Evolutionary conservation across 1,140 invertebrate species (phyloP), one percentile per base, ranked within the genome.

Genomic region (Ridgeia piscesae): DNA sequence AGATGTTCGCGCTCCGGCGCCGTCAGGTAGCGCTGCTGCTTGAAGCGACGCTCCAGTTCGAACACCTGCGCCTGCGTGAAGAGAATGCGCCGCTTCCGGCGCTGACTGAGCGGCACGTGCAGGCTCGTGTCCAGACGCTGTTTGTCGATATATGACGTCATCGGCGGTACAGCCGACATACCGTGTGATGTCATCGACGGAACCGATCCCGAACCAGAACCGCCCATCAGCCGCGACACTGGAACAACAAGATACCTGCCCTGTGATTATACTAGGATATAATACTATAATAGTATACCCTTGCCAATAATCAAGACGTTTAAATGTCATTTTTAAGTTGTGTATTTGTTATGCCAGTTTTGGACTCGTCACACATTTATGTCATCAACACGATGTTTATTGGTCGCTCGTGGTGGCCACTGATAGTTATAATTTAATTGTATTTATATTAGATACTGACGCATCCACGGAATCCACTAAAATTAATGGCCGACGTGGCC

Each of bases 1-100:
- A 99, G 96, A 95, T 99, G 98, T 95, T 99, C 99, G 33, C 99
- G 96, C 96, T 99, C 99, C 0, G 98, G 98, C 0, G 99, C 99
- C 27, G 98, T 99, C 27, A 99, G 96, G 95, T 99, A 99, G 91
- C 98, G 97, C 95, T 99, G 99, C 95, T 99, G 98, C 34, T 99
- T 97, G 96, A 99, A 99, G 91, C 99, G 97, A 94, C 99, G 96
- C 95, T 99, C 99, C 93, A 99, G 95, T 95, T 99, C 99, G 95
- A 98, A 99, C 0, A 99, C 99, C 95, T 99, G 99, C 6, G 91
- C 50, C 48, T 93, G 92, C 0, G 77, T 89, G 91, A 93, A 93
- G 27, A 93, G 91, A 31, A 93, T 88, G 27, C 92, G 34, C 42
- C 92, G 34, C 91, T 93, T 93, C 33, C 92, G 91, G 34, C 91